Conservation (phyloP, 1,140 invertebrate species). For the Medauroidea extradentata region DNA sequence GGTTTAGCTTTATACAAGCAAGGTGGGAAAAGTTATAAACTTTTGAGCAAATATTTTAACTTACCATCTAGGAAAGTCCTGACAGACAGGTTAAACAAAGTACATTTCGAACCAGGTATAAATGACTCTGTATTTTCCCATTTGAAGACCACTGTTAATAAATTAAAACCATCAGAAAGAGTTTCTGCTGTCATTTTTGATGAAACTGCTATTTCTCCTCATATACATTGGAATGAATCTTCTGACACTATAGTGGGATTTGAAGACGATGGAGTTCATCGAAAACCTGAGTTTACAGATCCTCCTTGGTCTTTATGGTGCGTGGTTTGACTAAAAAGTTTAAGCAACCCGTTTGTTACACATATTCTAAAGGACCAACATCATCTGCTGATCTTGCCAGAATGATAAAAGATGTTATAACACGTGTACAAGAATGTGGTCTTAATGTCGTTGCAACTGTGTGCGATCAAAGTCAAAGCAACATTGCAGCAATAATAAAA, state of each 20-base stretch:
- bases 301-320: slow-evolving; percentile 25
- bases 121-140: no score
- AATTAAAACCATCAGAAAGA: slow-evolving; percentile 3
- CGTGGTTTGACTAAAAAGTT: slow-evolving; percentile 17
- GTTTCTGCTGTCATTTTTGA: slow-evolving; percentile 18
- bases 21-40: no score
- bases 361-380: slow-evolving; percentile 11
- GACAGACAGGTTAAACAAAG: no score
- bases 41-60: no score
- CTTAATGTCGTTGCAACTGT: slow-evolving; percentile 11
- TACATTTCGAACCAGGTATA: no score
- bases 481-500: slow-evolving; percentile 5
- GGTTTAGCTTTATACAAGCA: no score
- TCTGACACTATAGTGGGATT: slow-evolving; percentile 21
- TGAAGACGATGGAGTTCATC: slow-evolving; percentile 19
- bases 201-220: slow-evolving; percentile 15
- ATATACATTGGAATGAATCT: slow-evolving; percentile 13
- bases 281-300: slow-evolving; percentile 18
- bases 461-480: slow-evolving; percentile 12
- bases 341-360: slow-evolving; percentile 22
- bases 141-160: no score
- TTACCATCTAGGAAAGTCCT: no score
- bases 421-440: background rate
- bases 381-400: background rate
- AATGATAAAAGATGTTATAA: slow-evolving; percentile 9